Conservation (phyloP, 2,888 invertebrate genomes). For the Junonia oenone region DNA sequence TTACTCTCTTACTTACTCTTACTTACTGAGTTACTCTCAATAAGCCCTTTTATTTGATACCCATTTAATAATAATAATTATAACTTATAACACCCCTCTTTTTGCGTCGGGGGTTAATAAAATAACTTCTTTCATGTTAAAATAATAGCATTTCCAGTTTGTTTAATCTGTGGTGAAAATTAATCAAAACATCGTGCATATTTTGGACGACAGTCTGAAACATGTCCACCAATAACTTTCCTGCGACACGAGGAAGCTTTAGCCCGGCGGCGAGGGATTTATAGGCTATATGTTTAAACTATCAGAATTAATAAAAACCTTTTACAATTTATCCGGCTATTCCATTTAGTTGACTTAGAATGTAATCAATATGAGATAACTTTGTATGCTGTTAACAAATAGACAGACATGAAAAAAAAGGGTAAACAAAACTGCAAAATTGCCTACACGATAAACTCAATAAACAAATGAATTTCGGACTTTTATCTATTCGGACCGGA, state of each 20-base stretch:
- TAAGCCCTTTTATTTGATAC: too few species aligned
- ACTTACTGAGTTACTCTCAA: too few species aligned
- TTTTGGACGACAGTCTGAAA: background rate
- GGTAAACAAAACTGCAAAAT: constrained; percentile 16
- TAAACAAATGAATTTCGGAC: constrained; percentile 18
- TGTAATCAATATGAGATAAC: background rate
- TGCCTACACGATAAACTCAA: constrained; percentile 18
- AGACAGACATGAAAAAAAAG: constrained; percentile 3
- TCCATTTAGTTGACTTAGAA: background rate
- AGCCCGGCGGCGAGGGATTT: background rate
- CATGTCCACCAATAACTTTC: background rate
- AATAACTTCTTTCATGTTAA: too few species aligned
- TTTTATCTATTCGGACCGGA: constrained; percentile 29
- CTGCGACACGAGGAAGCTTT: background rate
- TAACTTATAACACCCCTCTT: too few species aligned
- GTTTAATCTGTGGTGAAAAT: too few species aligned
- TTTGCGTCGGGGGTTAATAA: too few species aligned
- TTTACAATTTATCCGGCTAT: constrained; percentile 8
- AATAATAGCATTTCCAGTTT: too few species aligned
- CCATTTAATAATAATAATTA: too few species aligned
- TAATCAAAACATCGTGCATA: background rate
- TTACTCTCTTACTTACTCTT: too few species aligned
- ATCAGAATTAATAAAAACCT: background rate
- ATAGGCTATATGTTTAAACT: background rate
- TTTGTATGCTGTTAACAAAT: constrained; percentile 1